Evolutionary conservation across 1,140 invertebrate genomes (phyloP).

Genomic region (Drosophila miranda): DNA sequence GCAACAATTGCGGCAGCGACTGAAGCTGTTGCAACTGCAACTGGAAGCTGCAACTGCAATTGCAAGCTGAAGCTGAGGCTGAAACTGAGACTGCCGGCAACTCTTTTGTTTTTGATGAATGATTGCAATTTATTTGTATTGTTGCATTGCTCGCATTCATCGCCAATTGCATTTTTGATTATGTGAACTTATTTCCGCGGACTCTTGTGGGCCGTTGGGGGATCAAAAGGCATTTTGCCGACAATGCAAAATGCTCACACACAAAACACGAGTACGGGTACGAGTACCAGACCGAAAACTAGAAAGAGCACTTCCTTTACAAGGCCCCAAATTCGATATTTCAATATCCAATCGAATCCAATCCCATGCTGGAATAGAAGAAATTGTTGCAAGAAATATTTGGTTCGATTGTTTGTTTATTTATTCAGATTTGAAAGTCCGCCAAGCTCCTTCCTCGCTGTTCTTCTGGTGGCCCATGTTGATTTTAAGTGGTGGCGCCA

Average conservation of each 20-base stretch:
- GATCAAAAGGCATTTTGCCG: constrained; percentile 66
- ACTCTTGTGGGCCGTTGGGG: constrained; percentile 1
- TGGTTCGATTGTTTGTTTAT: constrained; percentile 61
- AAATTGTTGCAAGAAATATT: constrained; percentile 58
- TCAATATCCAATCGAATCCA: constrained; percentile 1
- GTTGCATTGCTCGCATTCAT: constrained; percentile 76
- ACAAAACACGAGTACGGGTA: neutral
- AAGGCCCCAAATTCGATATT: neutral
- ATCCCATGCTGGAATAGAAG: constrained; percentile 29
- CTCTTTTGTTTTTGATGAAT: constrained; percentile 77
- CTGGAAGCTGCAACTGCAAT: neutral
- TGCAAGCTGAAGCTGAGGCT: constrained; percentile 27
- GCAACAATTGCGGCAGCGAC: constrained; percentile 64
- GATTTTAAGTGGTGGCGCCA: constrained; percentile 79
- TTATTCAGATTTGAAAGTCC: constrained; percentile 76
- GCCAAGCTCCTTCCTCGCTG: constrained; percentile 60
- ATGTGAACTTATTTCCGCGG: constrained; percentile 64
- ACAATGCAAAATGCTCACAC: constrained; percentile 43
- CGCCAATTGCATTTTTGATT: constrained; percentile 70
- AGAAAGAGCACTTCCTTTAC: constrained; percentile 11
- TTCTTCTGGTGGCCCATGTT: constrained; percentile 50
- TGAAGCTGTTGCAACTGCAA: constrained; percentile 11
- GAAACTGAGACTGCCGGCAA: constrained; percentile 36
- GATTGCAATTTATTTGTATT: constrained; percentile 80
- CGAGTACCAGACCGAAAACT: too few relatives aligned